Conservation (phyloP, 1,140 invertebrate species). For the Atopsyche davidsoni region DNA sequence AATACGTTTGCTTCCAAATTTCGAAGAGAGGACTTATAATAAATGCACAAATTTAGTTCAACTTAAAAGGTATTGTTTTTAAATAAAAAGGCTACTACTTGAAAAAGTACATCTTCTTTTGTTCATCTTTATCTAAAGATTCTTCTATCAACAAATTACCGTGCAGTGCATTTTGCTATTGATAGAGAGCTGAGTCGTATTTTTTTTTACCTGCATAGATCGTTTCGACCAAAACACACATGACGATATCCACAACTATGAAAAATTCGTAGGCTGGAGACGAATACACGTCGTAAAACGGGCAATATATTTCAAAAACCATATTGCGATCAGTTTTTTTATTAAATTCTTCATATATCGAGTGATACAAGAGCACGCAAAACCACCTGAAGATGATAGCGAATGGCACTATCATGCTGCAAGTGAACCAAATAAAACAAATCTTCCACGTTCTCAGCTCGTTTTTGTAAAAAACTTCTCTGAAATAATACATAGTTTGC, state of each 20-base stretch:
- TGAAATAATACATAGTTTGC: conserved; percentile 13
- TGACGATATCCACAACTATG: conserved; percentile 1
- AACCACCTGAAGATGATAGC: neutral
- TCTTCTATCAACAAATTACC: no score
- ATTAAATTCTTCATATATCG: conserved; percentile 10
- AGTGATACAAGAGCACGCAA: conserved; percentile 6
- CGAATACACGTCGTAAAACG: conserved; percentile 7
- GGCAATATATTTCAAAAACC: conserved; percentile 16
- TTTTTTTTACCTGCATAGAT: neutral
- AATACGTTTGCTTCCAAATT: no score
- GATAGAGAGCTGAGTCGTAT: no score
- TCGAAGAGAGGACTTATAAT: no score
- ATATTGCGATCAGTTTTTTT: conserved; percentile 1
- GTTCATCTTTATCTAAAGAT: no score
- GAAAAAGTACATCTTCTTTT: no score
- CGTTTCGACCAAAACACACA: neutral
- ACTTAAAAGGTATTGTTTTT: no score
- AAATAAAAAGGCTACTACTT: no score
- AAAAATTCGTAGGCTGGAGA: conserved; percentile 17
- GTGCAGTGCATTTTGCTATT: no score
- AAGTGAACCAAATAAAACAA: neutral
- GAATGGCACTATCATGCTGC: neutral
- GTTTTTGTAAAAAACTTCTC: conserved; percentile 16
- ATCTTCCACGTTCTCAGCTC: conserved; percentile 17
- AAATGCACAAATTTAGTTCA: no score